Conservation (phyloP, 2,888 invertebrate genomes). For the Orchesella flavescens region DNA sequence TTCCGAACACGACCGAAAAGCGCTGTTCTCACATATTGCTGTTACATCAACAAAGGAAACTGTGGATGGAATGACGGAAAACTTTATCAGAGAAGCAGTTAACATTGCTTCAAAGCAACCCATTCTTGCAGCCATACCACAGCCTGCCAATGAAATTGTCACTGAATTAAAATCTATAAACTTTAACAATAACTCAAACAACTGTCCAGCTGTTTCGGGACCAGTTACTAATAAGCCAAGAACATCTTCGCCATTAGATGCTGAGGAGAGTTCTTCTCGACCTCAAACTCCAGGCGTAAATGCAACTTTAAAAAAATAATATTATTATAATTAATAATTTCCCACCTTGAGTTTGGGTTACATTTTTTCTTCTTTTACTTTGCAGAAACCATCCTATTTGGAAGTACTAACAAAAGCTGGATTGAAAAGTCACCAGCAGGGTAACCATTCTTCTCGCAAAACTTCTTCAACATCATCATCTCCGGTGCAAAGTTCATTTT, state of each 20-base stretch:
- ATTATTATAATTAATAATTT: constrained; percentile 26
- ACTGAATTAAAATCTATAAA: background rate
- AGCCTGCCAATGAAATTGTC: background rate
- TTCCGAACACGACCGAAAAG: background rate
- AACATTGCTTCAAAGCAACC: constrained; percentile 9
- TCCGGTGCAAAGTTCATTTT: constrained; percentile 52
- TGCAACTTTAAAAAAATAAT: background rate
- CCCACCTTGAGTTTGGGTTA: background rate
- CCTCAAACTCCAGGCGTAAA: constrained; percentile 71
- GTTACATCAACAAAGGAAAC: constrained; percentile 14
- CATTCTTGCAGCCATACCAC: background rate
- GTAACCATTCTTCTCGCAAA: constrained; percentile 42
- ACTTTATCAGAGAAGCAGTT: background rate
- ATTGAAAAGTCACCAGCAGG: constrained; percentile 35
- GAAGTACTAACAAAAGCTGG: constrained; percentile 69
- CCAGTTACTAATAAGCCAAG: constrained; percentile 22
- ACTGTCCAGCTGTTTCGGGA: background rate
- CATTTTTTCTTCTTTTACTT: constrained; percentile 23
- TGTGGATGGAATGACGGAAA: constrained; percentile 19
- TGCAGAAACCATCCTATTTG: constrained; percentile 70
- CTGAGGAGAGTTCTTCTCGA: constrained; percentile 57
- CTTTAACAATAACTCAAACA: constrained; percentile 1
- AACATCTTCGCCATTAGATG: constrained; percentile 64
- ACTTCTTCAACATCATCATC: constrained; percentile 62
- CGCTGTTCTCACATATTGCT: constrained; percentile 12